Conservation (phyloP, 2,888 invertebrate genomes). For the Troides oblongomaculatus region DNA sequence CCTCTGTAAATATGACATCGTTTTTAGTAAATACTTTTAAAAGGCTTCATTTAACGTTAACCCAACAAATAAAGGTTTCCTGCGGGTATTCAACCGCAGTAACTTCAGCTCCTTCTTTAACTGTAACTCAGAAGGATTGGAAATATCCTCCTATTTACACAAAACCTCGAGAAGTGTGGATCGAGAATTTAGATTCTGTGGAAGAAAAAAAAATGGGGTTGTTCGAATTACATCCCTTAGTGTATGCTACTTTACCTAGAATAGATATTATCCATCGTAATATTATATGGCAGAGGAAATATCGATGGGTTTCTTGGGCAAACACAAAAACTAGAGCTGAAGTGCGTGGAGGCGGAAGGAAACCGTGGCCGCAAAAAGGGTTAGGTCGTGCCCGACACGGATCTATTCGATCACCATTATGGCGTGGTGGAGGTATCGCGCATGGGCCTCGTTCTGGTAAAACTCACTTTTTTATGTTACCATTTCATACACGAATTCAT, state of each 20-base stretch:
- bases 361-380: slow-evolving; percentile 99
- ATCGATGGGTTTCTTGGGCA: slow-evolving; percentile 90
- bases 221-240: slow-evolving; percentile 92
- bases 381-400: slow-evolving; percentile 94
- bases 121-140: slow-evolving; percentile 68
- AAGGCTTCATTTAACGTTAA: slow-evolving; percentile 54
- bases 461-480: slow-evolving; percentile 96
- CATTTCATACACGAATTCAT: slow-evolving; percentile 85
- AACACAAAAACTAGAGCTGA: slow-evolving; percentile 90
- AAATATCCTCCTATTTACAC: slow-evolving; percentile 76
- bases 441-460: slow-evolving; percentile 96
- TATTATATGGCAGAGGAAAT: slow-evolving; percentile 90
- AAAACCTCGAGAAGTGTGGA: slow-evolving; percentile 89
- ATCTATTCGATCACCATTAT: slow-evolving; percentile 93
- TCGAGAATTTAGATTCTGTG: slow-evolving; percentile 89
- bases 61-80: slow-evolving; percentile 54
- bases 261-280: slow-evolving; percentile 93
- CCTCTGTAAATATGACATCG: slow-evolving; percentile 50
- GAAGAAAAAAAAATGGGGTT: slow-evolving; percentile 90
- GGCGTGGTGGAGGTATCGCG: slow-evolving; percentile 88
- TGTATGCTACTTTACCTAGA: slow-evolving; percentile 91
- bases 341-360: slow-evolving; percentile 92
- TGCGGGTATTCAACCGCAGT: slow-evolving; percentile 41
- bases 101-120: slow-evolving; percentile 42
- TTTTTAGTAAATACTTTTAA: slow-evolving; percentile 61